Conservation (phyloP, 2,888 invertebrate species). For the Halictus quadricinctus region DNA sequence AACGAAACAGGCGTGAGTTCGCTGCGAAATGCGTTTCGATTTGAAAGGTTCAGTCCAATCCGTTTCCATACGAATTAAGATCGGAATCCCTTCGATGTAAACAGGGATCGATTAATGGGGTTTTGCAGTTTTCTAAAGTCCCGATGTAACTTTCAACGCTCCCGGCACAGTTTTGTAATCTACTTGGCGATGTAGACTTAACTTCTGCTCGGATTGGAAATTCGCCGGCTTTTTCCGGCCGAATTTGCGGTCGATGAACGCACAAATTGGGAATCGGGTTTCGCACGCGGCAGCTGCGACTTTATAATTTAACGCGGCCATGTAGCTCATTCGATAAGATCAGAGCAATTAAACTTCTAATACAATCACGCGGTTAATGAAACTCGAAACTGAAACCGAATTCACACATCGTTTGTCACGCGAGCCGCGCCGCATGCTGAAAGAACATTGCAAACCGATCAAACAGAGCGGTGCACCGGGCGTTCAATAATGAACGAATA, state of each 20-base stretch:
- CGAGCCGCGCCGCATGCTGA: not conserved
- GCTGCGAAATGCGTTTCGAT: not conserved
- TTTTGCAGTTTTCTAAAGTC: slow-evolving; percentile 13
- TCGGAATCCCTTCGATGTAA: not conserved
- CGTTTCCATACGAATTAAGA: not conserved
- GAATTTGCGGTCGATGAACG: not conserved
- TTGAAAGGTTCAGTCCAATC: not conserved
- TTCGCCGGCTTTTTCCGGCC: not conserved
- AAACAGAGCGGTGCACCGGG: not conserved
- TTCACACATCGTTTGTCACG: not conserved
- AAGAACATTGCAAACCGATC: not conserved
- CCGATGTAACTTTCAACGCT: not conserved
- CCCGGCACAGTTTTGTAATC: not conserved
- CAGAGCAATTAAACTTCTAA: not conserved
- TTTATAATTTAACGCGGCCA: not conserved
- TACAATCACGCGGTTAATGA: not conserved
- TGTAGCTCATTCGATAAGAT: not conserved
- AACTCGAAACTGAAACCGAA: not conserved
- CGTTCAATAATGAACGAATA: not conserved
- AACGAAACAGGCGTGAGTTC: not conserved
- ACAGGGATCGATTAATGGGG: slow-evolving; percentile 1
- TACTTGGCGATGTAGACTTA: not conserved
- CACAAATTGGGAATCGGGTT: not conserved
- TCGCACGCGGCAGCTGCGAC: not conserved
- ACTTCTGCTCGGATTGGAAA: not conserved